These are phyloP conservation scores for Nixonia krombeini DNA, from an alignment of 1,140 invertebrate genomes.

Conservation along the genomic window DNA sequence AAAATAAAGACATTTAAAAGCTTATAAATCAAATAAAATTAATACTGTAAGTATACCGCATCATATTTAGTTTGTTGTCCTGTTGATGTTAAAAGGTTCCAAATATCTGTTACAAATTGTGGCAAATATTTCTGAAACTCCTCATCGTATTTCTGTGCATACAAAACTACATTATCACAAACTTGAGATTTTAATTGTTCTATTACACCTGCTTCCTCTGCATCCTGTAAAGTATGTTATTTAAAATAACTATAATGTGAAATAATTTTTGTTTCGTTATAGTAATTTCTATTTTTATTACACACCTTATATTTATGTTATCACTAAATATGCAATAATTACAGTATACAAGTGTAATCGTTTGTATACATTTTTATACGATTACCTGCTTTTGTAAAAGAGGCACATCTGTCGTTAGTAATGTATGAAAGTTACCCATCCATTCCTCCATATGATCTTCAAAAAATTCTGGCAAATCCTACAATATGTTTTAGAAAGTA, in stretches of 20 bases:
- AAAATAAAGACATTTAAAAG: too few species aligned
- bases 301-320: too few species aligned
- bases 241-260: conserved; percentile 28
- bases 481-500: conserved; percentile 3
- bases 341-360: too few species aligned
- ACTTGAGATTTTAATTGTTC: conserved; percentile 95
- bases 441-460: conserved; percentile 96
- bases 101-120: conserved; percentile 92
- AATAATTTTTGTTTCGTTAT: not conserved
- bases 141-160: conserved; percentile 98
- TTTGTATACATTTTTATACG: too few species aligned
- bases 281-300: not conserved
- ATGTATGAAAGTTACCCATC: conserved; percentile 91
- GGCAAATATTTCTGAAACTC: conserved; percentile 92
- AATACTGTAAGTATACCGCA: conserved; percentile 68
- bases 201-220: conserved; percentile 90
- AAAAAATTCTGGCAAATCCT: conserved; percentile 98
- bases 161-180: conserved; percentile 94
- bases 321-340: too few species aligned
- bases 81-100: conserved; percentile 89
- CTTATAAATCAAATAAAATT: conserved; percentile 15
- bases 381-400: conserved; percentile 78
- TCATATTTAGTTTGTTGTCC: conserved; percentile 92
- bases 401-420: conserved; percentile 85
- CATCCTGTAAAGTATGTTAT: conserved; percentile 73